Evolutionary conservation across 1,140 invertebrate species (phyloP), one percentile per base, ranked within the genome.

Genomic region (Zaprionus kolodkinae): DNA sequence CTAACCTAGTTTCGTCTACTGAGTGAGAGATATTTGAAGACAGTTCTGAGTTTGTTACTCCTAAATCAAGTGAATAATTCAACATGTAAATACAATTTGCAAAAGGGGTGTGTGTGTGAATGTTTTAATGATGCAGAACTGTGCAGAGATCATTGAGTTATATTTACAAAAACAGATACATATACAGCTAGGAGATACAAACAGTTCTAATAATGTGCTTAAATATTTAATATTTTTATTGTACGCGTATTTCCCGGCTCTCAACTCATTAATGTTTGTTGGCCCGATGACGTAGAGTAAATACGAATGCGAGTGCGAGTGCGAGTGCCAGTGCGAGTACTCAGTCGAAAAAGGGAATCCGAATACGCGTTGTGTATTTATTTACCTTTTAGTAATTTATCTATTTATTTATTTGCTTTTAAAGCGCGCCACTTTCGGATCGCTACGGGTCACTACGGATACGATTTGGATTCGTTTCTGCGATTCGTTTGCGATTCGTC

Each of bases 371-470:
- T n/a, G 68, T 86, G 30, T 35, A 35, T 35, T 89, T 88, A 84
- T 88, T 89, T 89, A 88, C 85, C 78, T 88, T 86, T 89, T 88
- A 89, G 85, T 88, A 82, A 88, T 87, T 87, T 87, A 87, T 87
- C 84, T 87, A 87, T 87, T 84, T 87, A 88, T 89, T 88, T 88
- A 88, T 89, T 89, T 88, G 72, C 78, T 84, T 88, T 81, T 68
- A 88, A 87, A 87, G 83, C 77, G 84, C 84, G 79, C 72, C 84
- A 83, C 84, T 83, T 86, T 83, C 65, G 69, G 83, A 57, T 77
- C 83, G 21, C 21, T 1, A 21, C 21, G 35, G 68, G 54, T 68
- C 68, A 63, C 56, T 38, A 15, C 60, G 66, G 57, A 36, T 55
- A 61, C 27, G 55, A 63, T 43, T 56, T 33, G 45, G 21, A n/a